Percentiles rank a stretch among this genome's conserved stretches.
phyloP scores from a whole-genome alignment of 2,113 vertebrate genomes.

The Atlantisia rogersi region DNA sequence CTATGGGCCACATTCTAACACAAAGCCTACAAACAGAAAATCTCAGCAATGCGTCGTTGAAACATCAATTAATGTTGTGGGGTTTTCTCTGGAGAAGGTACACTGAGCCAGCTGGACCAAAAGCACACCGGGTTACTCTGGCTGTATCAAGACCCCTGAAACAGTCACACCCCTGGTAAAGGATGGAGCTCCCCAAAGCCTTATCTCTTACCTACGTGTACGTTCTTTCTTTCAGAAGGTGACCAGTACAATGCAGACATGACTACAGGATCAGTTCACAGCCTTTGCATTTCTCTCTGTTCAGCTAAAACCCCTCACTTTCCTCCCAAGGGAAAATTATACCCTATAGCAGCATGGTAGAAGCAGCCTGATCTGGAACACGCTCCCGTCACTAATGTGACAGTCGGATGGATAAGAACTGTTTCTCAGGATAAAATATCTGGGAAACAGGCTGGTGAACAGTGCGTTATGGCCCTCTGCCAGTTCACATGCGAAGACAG shows the following conservation, averaged over 20 bases:
- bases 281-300: not conserved
- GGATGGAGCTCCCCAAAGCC: not conserved
- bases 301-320: not conserved
- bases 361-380: slow-evolving; percentile 36
- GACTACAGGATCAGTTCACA: not conserved
- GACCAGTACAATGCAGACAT: not conserved
- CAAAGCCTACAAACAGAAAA: not conserved
- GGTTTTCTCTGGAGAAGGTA: not conserved
- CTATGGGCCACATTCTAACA: not conserved
- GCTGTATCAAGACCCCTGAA: not conserved
- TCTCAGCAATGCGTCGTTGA: not conserved
- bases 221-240: not conserved
- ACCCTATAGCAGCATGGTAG: not conserved
- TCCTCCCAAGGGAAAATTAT: not conserved
- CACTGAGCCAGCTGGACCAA: not conserved
- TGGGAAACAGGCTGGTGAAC: slow-evolving; percentile 60
- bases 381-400: slow-evolving; percentile 23
- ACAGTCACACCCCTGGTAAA: not conserved
- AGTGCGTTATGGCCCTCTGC: slow-evolving; percentile 29
- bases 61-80: not conserved
- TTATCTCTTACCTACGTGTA: not conserved
- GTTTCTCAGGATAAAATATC: slow-evolving; percentile 60
- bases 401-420: not conserved
- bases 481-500: slow-evolving; percentile 35
- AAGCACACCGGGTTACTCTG: not conserved